phyloP scores from a whole-genome alignment of 2,888 invertebrate species.

The Cataglyphis rosenhaueri region DNA sequence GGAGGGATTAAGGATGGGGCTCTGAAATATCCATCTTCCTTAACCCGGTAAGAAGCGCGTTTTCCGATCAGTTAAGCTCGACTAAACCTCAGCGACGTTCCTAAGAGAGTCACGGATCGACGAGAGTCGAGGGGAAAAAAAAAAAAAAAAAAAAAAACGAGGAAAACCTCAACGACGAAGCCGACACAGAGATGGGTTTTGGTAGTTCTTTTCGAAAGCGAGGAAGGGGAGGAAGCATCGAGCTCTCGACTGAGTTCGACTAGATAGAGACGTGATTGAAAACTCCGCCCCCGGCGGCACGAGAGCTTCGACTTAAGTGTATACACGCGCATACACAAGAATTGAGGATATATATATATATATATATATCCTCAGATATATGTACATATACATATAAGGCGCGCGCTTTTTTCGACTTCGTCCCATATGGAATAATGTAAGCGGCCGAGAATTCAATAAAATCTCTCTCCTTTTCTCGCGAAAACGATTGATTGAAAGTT shows the following conservation, averaged over 20 bases:
- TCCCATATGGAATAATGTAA: slow-evolving; percentile 47
- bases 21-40: slow-evolving; percentile 75
- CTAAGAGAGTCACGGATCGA: slow-evolving; percentile 70
- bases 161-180: slow-evolving; percentile 29
- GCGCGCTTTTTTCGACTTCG: slow-evolving; percentile 18
- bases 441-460: slow-evolving; percentile 20
- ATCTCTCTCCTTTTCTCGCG: slow-evolving; percentile 18
- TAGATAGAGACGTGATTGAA: slow-evolving; percentile 84
- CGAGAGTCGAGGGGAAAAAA: slow-evolving; percentile 43
- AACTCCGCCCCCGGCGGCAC: slow-evolving; percentile 81
- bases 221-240: slow-evolving; percentile 53
- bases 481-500: slow-evolving; percentile 2
- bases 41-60: slow-evolving; percentile 79
- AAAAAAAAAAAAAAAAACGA: slow-evolving; percentile 9
- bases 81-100: slow-evolving; percentile 77
- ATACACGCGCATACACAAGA: slow-evolving; percentile 37
- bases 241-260: slow-evolving; percentile 73
- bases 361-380: background rate
- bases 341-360: background rate
- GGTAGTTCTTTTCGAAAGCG: slow-evolving; percentile 21
- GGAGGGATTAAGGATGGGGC: slow-evolving; percentile 54
- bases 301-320: slow-evolving; percentile 81
- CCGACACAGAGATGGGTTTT: slow-evolving; percentile 34
- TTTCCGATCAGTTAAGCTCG: slow-evolving; percentile 83
- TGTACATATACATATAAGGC: background rate